phyloP scores from a whole-genome alignment of 2,888 invertebrate species.

The Drosophila peninsularis region DNA sequence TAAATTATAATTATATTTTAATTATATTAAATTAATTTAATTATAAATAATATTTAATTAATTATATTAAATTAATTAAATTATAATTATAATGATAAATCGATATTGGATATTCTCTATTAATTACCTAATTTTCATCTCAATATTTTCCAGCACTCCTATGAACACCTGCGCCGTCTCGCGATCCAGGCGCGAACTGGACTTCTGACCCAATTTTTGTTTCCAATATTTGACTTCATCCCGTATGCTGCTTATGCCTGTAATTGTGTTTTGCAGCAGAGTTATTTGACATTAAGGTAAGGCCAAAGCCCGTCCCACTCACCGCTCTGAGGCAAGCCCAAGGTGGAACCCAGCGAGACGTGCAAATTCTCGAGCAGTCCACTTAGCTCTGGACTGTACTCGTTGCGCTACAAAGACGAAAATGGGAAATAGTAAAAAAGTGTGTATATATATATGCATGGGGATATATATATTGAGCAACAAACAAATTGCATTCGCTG shows the following conservation, averaged over 20 bases:
- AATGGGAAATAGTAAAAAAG: not conserved
- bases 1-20: no score
- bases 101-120: not conserved
- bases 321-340: slow-evolving; percentile 84
- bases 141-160: slow-evolving; percentile 81
- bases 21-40: no score
- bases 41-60: no score
- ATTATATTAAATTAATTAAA: no score
- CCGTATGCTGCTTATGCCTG: slow-evolving; percentile 82
- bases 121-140: slow-evolving; percentile 81
- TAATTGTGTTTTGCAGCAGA: not conserved
- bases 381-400: slow-evolving; percentile 84
- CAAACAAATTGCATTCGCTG: slow-evolving; percentile 48
- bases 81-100: no score
- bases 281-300: not conserved
- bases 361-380: slow-evolving; percentile 84
- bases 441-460: slow-evolving; percentile 14
- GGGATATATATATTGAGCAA: slow-evolving; percentile 41
- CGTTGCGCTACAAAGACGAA: slow-evolving; percentile 72
- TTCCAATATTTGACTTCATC: slow-evolving; percentile 85
- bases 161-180: slow-evolving; percentile 84
- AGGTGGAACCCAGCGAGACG: slow-evolving; percentile 82
- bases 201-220: slow-evolving; percentile 80
- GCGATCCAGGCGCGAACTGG: slow-evolving; percentile 83
- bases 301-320: slow-evolving; percentile 38